Base-by-base conservation (phyloP, 2,113 vertebrate species). In the Phaethornis superciliosus region DNA sequence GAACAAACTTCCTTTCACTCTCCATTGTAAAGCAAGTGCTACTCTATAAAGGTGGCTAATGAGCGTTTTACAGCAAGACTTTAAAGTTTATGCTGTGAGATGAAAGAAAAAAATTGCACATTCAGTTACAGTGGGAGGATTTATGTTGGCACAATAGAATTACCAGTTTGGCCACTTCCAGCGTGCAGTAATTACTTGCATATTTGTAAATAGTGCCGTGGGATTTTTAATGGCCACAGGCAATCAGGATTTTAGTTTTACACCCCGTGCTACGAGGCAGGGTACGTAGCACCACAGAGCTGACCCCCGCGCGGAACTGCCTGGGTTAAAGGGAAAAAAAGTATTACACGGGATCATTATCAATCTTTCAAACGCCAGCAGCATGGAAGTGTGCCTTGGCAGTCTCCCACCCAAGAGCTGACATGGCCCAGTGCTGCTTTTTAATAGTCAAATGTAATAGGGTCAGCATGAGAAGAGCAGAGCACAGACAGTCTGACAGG, bases 41-140 rank as follows among this genome's bases (percentile, higher is more conserved):
- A 52, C 55, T 92, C 64, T 52, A 75, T 93, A 81, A 88, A 94
- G 80, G 44, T 86, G 74, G 69, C 82, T 94, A 84, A 95, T 78
- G 80, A 95, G 85, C 75, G 58, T 91, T 97, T 97, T 97, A 95
- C 85, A 88, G 88, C 64, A 69, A 65, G 59, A 71, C 68, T 95
- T 91, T 81, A 95, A 91, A 95, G 85, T 91, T 96, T 90, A 91
- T 93, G 82, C 94, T 78, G 58, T 75, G 65, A 88, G 60, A 72
- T 95, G 47, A 37, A 88, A 89, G 88, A 85, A 78, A 47, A 47
- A 81, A 40, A 24, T 3, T 69, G 37, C 46, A 54, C 42, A 8
- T 93, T 86, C 40, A 16, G 65, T 84, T 92, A 71, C 72, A 90
- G 62, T 42, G 7, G 35, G n/a, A 93, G 77, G 69, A 95, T 93